A percentile compares a stretch with the other conserved stretches of the same genome.
phyloP scores from a whole-genome alignment of 2,888 invertebrate genomes.

The Tinea pellionella region DNA sequence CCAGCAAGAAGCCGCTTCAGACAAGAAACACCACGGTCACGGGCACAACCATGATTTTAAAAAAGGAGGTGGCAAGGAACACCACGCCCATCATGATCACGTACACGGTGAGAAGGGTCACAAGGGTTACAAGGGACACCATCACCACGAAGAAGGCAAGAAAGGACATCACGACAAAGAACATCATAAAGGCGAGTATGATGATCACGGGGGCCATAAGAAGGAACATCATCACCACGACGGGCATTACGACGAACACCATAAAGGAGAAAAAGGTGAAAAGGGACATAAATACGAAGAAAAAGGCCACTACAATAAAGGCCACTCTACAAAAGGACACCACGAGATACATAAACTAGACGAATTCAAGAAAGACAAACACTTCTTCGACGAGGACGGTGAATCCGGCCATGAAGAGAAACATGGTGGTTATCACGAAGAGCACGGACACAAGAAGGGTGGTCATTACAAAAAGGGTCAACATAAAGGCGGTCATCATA shows the following conservation, averaged over 20 bases:
- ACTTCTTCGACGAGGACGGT: constrained; percentile 88
- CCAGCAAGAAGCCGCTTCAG: constrained; percentile 48
- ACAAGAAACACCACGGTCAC: constrained; percentile 49
- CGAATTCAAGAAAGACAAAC: constrained; percentile 87
- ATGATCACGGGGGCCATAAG: constrained; percentile 72
- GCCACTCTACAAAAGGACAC: constrained; percentile 87
- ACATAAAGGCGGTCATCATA: constrained; percentile 80
- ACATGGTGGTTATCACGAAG: constrained; percentile 83
- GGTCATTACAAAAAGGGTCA: constrained; percentile 85
- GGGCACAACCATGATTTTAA: constrained; percentile 59
- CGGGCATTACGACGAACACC: constrained; percentile 73
- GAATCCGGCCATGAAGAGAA: constrained; percentile 85
- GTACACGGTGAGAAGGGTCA: constrained; percentile 78
- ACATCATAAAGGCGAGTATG: constrained; percentile 71
- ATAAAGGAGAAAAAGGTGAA: constrained; percentile 75
- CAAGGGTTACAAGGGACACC: constrained; percentile 77
- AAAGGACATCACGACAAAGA: constrained; percentile 82
- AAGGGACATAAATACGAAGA: constrained; percentile 75
- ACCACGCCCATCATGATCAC: constrained; percentile 73
- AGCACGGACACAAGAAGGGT: constrained; percentile 84
- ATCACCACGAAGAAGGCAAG: constrained; percentile 75
- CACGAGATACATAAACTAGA: constrained; percentile 88
- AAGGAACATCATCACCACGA: constrained; percentile 74
- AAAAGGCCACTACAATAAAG: constrained; percentile 83
- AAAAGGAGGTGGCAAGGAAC: constrained; percentile 75